Evolutionary conservation across 2,113 vertebrate genomes (phyloP).

Genomic region (Erpornis zantholeuca): DNA sequence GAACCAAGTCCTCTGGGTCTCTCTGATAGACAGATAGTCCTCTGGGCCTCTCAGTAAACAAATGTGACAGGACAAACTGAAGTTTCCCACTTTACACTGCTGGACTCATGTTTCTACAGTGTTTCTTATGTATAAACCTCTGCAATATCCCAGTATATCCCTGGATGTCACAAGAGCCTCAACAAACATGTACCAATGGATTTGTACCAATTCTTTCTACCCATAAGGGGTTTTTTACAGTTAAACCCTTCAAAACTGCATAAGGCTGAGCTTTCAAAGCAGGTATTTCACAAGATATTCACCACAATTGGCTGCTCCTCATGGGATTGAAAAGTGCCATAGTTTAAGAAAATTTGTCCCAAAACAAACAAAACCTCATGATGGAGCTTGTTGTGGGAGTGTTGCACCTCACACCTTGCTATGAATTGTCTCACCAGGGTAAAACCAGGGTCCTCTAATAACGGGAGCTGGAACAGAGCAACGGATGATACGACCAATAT

Average conservation of each 20-base stretch:
- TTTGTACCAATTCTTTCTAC: background rate
- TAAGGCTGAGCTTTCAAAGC: background rate
- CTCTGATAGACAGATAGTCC: background rate
- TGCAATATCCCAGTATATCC: background rate
- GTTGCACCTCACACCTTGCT: background rate
- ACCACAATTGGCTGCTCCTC: background rate
- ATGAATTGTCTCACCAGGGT: background rate
- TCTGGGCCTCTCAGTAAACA: background rate
- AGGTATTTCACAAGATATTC: background rate
- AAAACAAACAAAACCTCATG: background rate
- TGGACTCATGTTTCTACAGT: background rate
- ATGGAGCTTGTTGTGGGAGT: background rate
- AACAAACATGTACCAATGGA: rapidly evolving
- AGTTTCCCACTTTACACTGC: background rate
- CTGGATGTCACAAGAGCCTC: background rate
- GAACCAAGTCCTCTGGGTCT: background rate
- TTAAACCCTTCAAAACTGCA: background rate
- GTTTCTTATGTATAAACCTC: background rate
- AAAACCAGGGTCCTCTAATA: too few species aligned
- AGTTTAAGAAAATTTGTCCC: background rate
- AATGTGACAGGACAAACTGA: background rate
- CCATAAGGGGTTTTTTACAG: background rate
- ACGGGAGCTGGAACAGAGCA: too few species aligned
- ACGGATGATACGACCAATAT: too few species aligned
- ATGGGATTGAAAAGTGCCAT: background rate